phyloP scores from a whole-genome alignment of 2,797 vertebrate genomes.

The Apogon talboti region DNA sequence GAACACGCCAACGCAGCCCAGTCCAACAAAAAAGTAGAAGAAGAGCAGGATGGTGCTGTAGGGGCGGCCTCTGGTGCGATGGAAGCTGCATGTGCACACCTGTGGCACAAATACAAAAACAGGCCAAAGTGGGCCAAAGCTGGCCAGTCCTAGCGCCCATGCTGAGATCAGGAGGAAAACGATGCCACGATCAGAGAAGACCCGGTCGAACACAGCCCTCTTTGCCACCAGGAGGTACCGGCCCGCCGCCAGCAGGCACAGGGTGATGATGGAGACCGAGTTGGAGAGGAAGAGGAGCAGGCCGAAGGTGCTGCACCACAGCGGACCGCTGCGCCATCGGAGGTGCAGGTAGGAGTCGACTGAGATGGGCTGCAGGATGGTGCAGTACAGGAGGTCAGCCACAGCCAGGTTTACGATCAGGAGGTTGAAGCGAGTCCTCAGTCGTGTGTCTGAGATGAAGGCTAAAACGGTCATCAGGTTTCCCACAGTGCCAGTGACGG shows the following conservation, averaged over 20 bases:
- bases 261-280: slow-evolving; percentile 89
- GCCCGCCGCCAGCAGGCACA: slow-evolving; percentile 88
- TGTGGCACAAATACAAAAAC: slow-evolving; percentile 86
- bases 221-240: slow-evolving; percentile 88
- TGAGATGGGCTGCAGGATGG: slow-evolving; percentile 88
- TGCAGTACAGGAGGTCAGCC: slow-evolving; percentile 90
- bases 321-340: slow-evolving; percentile 82
- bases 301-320: slow-evolving; percentile 87
- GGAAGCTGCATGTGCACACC: slow-evolving; percentile 93
- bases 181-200: slow-evolving; percentile 81
- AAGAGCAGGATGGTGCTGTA: slow-evolving; percentile 89
- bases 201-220: slow-evolving; percentile 80
- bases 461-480: slow-evolving; percentile 90
- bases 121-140: slow-evolving; percentile 88
- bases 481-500: slow-evolving; percentile 85
- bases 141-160: slow-evolving; percentile 84
- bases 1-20: slow-evolving; percentile 87
- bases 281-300: slow-evolving; percentile 91
- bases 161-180: slow-evolving; percentile 75
- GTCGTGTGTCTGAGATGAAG: slow-evolving; percentile 79
- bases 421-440: slow-evolving; percentile 89
- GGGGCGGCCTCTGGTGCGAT: slow-evolving; percentile 85
- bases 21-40: slow-evolving; percentile 87
- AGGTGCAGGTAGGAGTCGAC: slow-evolving; percentile 90
- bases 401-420: slow-evolving; percentile 90